Base-by-base conservation (phyloP, 2,797 vertebrate species). In the Diplodus sargus region DNA sequence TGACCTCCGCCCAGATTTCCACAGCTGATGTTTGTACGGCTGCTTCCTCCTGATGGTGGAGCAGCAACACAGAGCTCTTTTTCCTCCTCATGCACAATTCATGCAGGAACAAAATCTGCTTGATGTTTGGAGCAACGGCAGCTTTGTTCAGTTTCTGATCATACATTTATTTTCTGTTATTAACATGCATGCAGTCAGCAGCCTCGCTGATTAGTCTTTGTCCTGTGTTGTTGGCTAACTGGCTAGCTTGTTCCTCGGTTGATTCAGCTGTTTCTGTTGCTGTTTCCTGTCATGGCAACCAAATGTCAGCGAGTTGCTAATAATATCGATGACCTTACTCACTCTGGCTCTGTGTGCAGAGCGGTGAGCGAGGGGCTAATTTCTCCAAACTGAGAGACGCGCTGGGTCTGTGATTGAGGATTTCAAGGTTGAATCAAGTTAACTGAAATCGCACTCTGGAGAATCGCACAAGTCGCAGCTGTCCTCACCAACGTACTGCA, bases 301-400 rank as follows among this genome's bases (percentile, higher is more conserved):
- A 85, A 79, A 89, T 87, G 83, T 87, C 82, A 90, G 80, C 1
- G 49, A 76, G 79, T 63, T 84, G 73, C 82, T 85, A 87, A 87
- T 85, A 83, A 84, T 83, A 85, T 71, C 79, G 58, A 54, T 81
- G 83, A 88, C 88, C 84, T 90, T 78, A 65, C 34, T 9, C 2
- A 51, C 64, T 60, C 53, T 22, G 70, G 59, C 63, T 61, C 0
- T 42, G 65, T 61, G 43, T 82, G 53, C 74, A 59, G 69, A 49
- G 78, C 63, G 39, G 56, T 14, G 16, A 65, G 72, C 58, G 1
- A 13, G 8, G 61, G 61, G 25, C 60, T 58, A 30, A 74, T 73
- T 78, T 74, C 25, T 57, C 65, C 62, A 49, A 6, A 17, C n/a
- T 17, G 64, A 70, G 20, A 34, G 30, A 60, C 66, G 10, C n/a